Conservation (phyloP, 2,113 vertebrate genomes). For the Pyrgilauda ruficollis region DNA sequence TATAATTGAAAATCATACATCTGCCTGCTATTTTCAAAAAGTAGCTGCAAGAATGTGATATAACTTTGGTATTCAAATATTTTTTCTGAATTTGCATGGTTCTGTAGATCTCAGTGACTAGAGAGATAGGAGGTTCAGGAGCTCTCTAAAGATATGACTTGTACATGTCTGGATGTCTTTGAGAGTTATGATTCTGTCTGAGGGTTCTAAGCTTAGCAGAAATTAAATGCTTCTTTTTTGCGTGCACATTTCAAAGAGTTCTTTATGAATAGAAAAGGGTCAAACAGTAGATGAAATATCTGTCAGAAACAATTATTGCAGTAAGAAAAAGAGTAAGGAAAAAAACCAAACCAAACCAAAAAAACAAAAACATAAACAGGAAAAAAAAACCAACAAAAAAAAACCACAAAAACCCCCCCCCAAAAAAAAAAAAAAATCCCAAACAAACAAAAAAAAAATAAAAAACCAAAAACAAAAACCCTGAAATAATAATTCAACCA, state of each 20-base stretch:
- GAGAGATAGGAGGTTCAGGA: neutral
- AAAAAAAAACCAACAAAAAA: too few relatives aligned
- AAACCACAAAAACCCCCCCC: too few relatives aligned
- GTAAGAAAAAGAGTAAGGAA: neutral
- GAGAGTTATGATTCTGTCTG: neutral
- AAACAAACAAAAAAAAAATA: too few relatives aligned
- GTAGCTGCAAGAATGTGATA: neutral
- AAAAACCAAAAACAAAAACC: too few relatives aligned
- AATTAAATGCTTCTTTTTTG: neutral
- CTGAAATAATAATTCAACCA: neutral
- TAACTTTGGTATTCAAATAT: neutral
- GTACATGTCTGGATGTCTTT: neutral
- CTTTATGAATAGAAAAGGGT: neutral
- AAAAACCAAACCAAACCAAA: too few relatives aligned
- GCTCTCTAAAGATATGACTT: neutral
- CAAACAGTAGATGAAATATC: neutral
- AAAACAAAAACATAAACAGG: too few relatives aligned
- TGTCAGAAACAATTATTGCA: neutral
- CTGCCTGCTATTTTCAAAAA: neutral
- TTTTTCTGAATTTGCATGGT: neutral
- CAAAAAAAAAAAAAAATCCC: too few relatives aligned
- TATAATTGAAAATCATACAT: neutral
- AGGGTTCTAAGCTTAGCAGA: neutral
- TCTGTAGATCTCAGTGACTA: neutral
- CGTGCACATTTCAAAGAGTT: neutral